These are phyloP conservation scores for Characodon lateralis DNA, from an alignment of 2,797 vertebrate genomes.

Conservation along the genomic window DNA sequence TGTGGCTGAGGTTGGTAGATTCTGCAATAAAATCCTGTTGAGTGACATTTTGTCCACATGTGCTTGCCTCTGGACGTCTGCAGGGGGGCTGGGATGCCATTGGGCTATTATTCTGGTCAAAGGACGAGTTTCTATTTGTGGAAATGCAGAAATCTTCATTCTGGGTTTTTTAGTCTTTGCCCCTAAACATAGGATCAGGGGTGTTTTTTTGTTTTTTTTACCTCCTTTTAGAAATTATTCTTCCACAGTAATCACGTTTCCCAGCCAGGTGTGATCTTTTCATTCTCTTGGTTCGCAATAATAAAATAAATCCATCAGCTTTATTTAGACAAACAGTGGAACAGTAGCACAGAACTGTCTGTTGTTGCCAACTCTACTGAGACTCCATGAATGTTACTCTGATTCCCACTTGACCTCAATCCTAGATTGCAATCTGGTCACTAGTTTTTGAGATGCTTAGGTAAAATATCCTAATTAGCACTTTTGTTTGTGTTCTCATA, in stretches of 20 bases:
- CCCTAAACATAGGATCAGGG: slow-evolving; percentile 31
- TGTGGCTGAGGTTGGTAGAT: slow-evolving; percentile 16
- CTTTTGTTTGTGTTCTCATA: not conserved
- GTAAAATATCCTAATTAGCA: not conserved
- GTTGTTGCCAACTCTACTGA: slow-evolving; percentile 2
- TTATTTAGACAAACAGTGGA: not conserved
- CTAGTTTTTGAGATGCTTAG: not conserved
- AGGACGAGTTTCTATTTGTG: slow-evolving; percentile 69
- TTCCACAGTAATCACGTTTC: not conserved
- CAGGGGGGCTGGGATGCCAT: slow-evolving; percentile 36
- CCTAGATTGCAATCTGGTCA: slow-evolving; percentile 6
- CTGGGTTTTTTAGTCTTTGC: slow-evolving; percentile 39
- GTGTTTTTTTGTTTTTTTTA: not conserved
- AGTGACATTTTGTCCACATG: slow-evolving; percentile 70
- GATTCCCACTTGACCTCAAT: slow-evolving; percentile 11
- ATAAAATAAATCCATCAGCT: not conserved
- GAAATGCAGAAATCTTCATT: slow-evolving; percentile 38
- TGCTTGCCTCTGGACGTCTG: slow-evolving; percentile 32
- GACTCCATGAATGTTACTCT: slow-evolving; percentile 4
- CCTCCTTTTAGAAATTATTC: not conserved
- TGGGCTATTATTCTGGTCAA: slow-evolving; percentile 53
- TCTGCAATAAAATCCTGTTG: slow-evolving; percentile 51
- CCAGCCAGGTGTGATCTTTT: not conserved
- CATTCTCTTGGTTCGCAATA: not conserved
- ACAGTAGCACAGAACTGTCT: not conserved